phyloP scores from a whole-genome alignment of 2,797 vertebrate species.

The Peromyscus nudipes region DNA sequence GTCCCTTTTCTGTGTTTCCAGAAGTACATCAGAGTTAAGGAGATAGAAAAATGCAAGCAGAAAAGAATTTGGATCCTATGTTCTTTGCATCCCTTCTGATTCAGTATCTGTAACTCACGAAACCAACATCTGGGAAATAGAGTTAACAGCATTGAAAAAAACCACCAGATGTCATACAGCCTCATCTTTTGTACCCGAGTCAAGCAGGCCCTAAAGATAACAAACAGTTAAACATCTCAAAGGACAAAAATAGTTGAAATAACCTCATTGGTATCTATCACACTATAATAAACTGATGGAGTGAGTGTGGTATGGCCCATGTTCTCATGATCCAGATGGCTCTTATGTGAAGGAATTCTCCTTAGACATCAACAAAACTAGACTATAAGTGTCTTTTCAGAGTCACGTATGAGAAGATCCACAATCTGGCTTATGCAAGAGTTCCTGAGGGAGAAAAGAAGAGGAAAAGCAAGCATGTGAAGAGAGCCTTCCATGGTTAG shows the following conservation, averaged over 20 bases:
- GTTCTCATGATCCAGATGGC: constrained; percentile 56
- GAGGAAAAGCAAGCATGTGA: not conserved
- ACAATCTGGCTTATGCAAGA: constrained; percentile 41
- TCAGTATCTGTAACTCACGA: constrained; percentile 33
- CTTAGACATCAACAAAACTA: constrained; percentile 54
- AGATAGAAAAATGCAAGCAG: not conserved
- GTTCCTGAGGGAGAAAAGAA: not conserved
- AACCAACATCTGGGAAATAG: constrained; percentile 72
- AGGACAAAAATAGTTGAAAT: constrained; percentile 37
- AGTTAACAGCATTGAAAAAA: constrained; percentile 61
- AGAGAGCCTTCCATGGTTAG: not conserved
- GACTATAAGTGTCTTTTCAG: constrained; percentile 18
- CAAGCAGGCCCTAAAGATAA: constrained; percentile 52
- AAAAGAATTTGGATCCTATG: not conserved
- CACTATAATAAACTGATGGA: constrained; percentile 60
- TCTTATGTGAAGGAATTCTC: constrained; percentile 40
- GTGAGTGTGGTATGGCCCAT: constrained; percentile 46
- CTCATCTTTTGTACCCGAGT: constrained; percentile 58
- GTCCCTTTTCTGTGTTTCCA: not conserved
- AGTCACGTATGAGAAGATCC: constrained; percentile 41
- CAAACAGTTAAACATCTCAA: constrained; percentile 70
- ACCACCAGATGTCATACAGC: constrained; percentile 66
- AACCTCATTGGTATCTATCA: constrained; percentile 50
- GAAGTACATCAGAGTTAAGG: not conserved
- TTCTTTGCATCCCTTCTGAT: constrained; percentile 7